Evolutionary conservation across 2,888 invertebrate species (phyloP).

Genomic region (Apodemia duryi): DNA sequence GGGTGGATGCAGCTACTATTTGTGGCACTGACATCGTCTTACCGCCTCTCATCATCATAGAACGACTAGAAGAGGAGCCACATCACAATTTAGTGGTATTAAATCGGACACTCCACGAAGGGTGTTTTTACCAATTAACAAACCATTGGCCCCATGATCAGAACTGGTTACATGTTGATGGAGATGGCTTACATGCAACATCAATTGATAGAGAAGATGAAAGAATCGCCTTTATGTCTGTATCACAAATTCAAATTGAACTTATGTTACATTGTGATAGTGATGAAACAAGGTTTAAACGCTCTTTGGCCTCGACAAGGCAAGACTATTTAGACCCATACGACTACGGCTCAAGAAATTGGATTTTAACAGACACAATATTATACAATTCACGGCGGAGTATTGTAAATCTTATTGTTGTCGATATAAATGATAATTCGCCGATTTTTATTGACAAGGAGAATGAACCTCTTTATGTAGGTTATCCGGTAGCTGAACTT

Average conservation of each 20-base stretch:
- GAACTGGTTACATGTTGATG: conserved; percentile 61
- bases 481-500: conserved; percentile 64
- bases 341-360: conserved; percentile 58
- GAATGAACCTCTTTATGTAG: conserved; percentile 57
- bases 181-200: conserved; percentile 51
- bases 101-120: conserved; percentile 39
- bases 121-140: conserved; percentile 52
- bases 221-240: conserved; percentile 65
- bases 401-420: conserved; percentile 69
- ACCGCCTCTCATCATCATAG: conserved; percentile 57
- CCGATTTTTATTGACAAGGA: conserved; percentile 64
- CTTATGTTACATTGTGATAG: conserved; percentile 51
- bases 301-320: conserved; percentile 39
- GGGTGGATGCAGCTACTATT: conserved; percentile 44
- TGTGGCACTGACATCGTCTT: conserved; percentile 44
- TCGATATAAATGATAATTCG: conserved; percentile 75
- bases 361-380: conserved; percentile 63
- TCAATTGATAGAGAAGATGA: conserved; percentile 66
- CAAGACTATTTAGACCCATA: conserved; percentile 46
- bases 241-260: conserved; percentile 72
- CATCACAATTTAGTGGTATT: conserved; percentile 51
- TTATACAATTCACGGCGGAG: conserved; percentile 54
- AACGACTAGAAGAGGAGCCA: conserved; percentile 60
- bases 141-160: conserved; percentile 62
- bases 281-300: conserved; percentile 44